A percentile compares a stretch with the other conserved stretches of the same genome.
phyloP scores from a whole-genome alignment of 2,888 invertebrate species.

The Ernsta delagoae region DNA sequence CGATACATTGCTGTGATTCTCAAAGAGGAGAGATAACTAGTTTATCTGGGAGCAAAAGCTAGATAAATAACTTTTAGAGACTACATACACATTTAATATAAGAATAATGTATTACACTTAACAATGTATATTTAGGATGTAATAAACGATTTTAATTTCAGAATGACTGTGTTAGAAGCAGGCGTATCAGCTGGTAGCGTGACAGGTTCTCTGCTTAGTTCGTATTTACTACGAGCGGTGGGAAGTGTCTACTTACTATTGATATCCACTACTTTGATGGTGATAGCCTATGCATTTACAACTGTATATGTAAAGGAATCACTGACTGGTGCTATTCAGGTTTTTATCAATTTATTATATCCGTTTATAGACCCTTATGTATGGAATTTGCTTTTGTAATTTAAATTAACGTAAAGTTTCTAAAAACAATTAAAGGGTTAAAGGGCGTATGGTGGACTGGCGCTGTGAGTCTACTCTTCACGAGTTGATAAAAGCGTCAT shows the following conservation, averaged over 20 bases:
- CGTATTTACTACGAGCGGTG: slow-evolving; percentile 81
- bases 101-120: no score
- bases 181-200: slow-evolving; percentile 85
- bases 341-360: slow-evolving; percentile 40
- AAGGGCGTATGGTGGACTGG: no score
- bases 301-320: slow-evolving; percentile 82
- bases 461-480: no score
- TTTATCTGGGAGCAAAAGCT: no score
- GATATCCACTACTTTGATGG: slow-evolving; percentile 66
- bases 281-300: slow-evolving; percentile 76
- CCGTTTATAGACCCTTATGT: neutral
- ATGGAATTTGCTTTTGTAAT: neutral
- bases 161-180: slow-evolving; percentile 87
- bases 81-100: no score
- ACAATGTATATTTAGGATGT: no score
- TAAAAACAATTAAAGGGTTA: no score
- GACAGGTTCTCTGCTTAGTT: slow-evolving; percentile 85
- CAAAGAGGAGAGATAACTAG: no score
- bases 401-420: neutral
- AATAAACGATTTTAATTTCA: slow-evolving; percentile 47
- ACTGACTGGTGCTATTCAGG: slow-evolving; percentile 67
- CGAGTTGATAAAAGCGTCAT: no score
- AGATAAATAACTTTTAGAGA: no score
- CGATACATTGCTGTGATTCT: no score
- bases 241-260: slow-evolving; percentile 83